A percentile compares a stretch with the other conserved stretches of the same genome.
Evolutionary conservation across 30 jellyfish, hydroid and myxozoan genomes (phyloP).

Genomic region (Pseudorhiza aurosa): DNA sequence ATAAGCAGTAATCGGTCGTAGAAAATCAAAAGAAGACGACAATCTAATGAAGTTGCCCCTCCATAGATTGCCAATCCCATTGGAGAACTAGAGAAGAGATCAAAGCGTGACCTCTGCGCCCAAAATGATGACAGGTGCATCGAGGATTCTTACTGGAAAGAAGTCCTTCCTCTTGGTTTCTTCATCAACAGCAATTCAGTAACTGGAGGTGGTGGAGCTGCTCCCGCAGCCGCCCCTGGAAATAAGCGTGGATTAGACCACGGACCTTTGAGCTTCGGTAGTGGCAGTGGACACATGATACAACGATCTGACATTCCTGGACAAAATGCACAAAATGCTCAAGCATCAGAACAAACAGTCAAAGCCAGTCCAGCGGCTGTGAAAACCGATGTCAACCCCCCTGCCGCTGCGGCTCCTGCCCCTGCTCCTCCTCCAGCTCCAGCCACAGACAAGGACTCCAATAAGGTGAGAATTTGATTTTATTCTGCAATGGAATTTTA

Average conservation of each 20-base stretch:
- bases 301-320: slow-evolving; percentile 72
- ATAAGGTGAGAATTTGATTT: slow-evolving; percentile 19
- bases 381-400: slow-evolving; percentile 39
- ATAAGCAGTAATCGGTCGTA: too few species aligned
- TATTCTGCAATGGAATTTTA: neutral
- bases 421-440: slow-evolving; percentile 26
- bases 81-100: slow-evolving; percentile 29
- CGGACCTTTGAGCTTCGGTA: slow-evolving; percentile 57
- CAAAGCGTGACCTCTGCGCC: slow-evolving; percentile 45
- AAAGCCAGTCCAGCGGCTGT: slow-evolving; percentile 52
- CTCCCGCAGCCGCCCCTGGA: slow-evolving; percentile 26
- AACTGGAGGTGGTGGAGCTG: slow-evolving; percentile 60
- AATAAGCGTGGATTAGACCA: slow-evolving; percentile 40
- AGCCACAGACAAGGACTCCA: neutral
- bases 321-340: slow-evolving; percentile 56
- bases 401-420: slow-evolving; percentile 42
- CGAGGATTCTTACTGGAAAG: slow-evolving; percentile 67
- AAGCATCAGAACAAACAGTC: slow-evolving; percentile 56
- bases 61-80: slow-evolving; percentile 49
- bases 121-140: slow-evolving; percentile 45
- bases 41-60: too few species aligned
- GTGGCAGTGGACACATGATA: slow-evolving; percentile 71
- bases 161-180: slow-evolving; percentile 80
- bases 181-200: slow-evolving; percentile 77
- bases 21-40: too few species aligned